These are phyloP conservation scores for Papilio glaucus DNA, from an alignment of 1,140 invertebrate species.

Conservation along the genomic window DNA sequence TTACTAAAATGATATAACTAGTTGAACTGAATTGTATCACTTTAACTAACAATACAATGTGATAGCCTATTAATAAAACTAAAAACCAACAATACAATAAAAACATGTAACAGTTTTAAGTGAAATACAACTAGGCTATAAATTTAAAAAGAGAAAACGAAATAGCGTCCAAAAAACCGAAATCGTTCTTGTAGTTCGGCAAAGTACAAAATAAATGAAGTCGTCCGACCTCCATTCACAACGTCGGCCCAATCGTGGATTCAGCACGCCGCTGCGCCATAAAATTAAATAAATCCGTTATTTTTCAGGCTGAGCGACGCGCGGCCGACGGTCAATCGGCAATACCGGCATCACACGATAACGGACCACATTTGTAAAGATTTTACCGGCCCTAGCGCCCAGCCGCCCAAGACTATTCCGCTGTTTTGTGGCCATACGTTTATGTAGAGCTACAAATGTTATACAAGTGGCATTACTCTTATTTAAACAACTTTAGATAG, in stretches of 20 bases:
- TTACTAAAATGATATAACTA: too few species aligned
- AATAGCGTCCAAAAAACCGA: constrained; percentile 37
- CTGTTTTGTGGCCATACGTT: constrained; percentile 69
- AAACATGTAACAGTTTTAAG: neutral
- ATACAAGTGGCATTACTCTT: constrained; percentile 23
- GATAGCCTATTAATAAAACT: neutral
- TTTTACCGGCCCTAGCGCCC: constrained; percentile 68
- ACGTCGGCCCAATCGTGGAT: constrained; percentile 68
- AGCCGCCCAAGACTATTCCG: constrained; percentile 66
- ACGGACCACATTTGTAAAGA: constrained; percentile 80
- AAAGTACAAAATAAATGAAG: constrained; percentile 55
- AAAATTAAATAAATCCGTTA: constrained; percentile 83
- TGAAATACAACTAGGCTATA: neutral
- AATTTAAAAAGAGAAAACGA: constrained; percentile 40
- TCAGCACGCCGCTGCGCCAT: constrained; percentile 77
- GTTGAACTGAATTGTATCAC: too few species aligned
- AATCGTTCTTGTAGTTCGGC: constrained; percentile 35
- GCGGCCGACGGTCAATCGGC: constrained; percentile 73
- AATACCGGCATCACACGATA: constrained; percentile 59
- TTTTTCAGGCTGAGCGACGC: constrained; percentile 81
- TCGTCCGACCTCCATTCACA: constrained; percentile 43
- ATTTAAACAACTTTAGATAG: neutral
- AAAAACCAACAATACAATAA: neutral
- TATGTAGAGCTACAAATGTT: constrained; percentile 50
- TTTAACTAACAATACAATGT: neutral